These are phyloP conservation scores for Apotomis capreana DNA, from an alignment of 2,888 invertebrate genomes.

Conservation along the genomic window DNA sequence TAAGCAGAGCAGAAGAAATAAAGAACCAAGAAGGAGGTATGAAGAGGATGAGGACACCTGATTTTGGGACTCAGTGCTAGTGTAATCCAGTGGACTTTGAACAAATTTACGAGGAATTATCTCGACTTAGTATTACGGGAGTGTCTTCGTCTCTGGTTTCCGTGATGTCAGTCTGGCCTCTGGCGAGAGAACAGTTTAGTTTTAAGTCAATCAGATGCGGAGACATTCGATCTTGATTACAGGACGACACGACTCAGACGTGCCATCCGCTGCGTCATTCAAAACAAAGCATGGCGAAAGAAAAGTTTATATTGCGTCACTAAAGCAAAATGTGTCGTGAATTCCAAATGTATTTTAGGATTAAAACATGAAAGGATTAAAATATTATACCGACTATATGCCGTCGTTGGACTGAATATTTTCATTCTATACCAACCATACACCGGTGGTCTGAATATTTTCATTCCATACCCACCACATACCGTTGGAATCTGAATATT, in stretches of 20 bases:
- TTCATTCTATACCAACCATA: too few relatives aligned
- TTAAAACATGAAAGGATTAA: too few relatives aligned
- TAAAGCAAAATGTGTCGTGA: too few relatives aligned
- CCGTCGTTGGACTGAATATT: too few relatives aligned
- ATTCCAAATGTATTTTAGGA: too few relatives aligned
- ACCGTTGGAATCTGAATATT: too few relatives aligned
- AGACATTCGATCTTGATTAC: slow-evolving; percentile 42
- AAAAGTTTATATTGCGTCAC: not conserved
- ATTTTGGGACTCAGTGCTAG: slow-evolving; percentile 58
- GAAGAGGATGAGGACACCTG: slow-evolving; percentile 74
- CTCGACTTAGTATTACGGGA: slow-evolving; percentile 61
- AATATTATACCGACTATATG: too few relatives aligned
- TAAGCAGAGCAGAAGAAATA: slow-evolving; percentile 66
- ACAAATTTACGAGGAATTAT: slow-evolving; percentile 60
- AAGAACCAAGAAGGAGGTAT: slow-evolving; percentile 51
- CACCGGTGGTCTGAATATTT: too few relatives aligned
- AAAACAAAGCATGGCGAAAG: slow-evolving; percentile 34
- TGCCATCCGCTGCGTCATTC: slow-evolving; percentile 14
- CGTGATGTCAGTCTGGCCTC: slow-evolving; percentile 6
- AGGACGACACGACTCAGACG: slow-evolving; percentile 19
- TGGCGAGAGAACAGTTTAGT: slow-evolving; percentile 42
- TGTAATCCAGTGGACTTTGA: slow-evolving; percentile 69
- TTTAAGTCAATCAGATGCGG: slow-evolving; percentile 45
- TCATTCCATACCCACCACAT: too few relatives aligned
- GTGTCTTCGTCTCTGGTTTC: slow-evolving; percentile 38